Percentiles rank a stretch among this genome's conserved stretches.
phyloP scores from a whole-genome alignment of 2,113 vertebrate species.

The Protomyctophum bolini region DNA sequence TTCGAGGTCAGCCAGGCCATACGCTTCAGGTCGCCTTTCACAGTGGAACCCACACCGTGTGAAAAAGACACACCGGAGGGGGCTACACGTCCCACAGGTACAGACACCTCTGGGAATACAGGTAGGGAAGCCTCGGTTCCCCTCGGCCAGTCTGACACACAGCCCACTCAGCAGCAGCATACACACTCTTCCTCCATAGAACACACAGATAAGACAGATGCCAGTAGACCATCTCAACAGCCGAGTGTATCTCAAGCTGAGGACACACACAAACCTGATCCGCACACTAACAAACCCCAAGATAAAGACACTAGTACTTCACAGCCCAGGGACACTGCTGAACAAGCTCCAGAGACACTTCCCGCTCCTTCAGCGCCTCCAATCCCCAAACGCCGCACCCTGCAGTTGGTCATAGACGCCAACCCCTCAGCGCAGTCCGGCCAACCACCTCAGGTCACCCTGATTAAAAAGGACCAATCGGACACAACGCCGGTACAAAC shows the following conservation, averaged over 20 bases:
- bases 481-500: slow-evolving; percentile 10
- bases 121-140: background rate
- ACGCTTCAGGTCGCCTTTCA: slow-evolving; percentile 74
- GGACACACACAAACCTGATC: slow-evolving; percentile 9
- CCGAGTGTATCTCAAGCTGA: slow-evolving; percentile 27
- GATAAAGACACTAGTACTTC: slow-evolving; percentile 17
- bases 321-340: slow-evolving; percentile 16
- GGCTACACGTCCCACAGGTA: background rate
- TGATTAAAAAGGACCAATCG: slow-evolving; percentile 59
- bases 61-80: slow-evolving; percentile 6
- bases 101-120: background rate
- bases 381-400: slow-evolving; percentile 87
- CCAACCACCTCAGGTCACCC: slow-evolving; percentile 56
- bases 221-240: slow-evolving; percentile 17
- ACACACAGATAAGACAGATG: slow-evolving; percentile 35
- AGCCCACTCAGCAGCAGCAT: slow-evolving; percentile 2
- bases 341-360: slow-evolving; percentile 21
- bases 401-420: slow-evolving; percentile 74
- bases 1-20: slow-evolving; percentile 85
- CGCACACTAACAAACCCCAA: slow-evolving; percentile 2
- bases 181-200: slow-evolving; percentile 4
- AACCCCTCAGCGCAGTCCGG: slow-evolving; percentile 16
- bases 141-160: slow-evolving; percentile 13
- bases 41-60: background rate
- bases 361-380: slow-evolving; percentile 63